Evolutionary conservation across 2,797 vertebrate species (phyloP), one percentile per base, ranked within the genome.

Genomic region (Enteromius argenteus): DNA sequence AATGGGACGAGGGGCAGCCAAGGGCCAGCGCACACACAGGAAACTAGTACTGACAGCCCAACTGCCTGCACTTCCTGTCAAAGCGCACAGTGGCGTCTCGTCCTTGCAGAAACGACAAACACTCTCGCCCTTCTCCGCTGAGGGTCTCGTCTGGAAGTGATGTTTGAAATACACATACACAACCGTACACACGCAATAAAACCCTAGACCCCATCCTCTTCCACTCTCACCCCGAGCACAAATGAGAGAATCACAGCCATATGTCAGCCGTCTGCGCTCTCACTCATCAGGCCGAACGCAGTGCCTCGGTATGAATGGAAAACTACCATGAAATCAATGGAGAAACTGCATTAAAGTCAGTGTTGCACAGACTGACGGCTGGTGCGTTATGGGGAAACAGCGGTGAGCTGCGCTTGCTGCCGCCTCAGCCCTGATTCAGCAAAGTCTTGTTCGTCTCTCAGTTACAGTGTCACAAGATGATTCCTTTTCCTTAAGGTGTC

Each of bases 211-310:
- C 81, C 71, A 73, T 51, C 27, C 51, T 78, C 10, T 81, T 72
- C 67, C 51, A 72, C 42, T 72, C 53, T 72, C 37, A 10, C 62
- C 74, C 68, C 32, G 37, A 72, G 32, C 75, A 27, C 37, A 83
- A 88, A 86, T 37, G 37, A 72, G 67, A 51, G 74, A 82, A 76
- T 83, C 60, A 83, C 73, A 86, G 79, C 80, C 83, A 86, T 73
- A 84, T 84, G 84, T 86, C 79, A 69, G 17, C 75, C 23, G 27
- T 62, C 53, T 86, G 64, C 21, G 23, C 17, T 66, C 23, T 23
- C 60, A 46, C 35, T 85, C 21, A 74, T 84, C 80, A 68, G 67
- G 66, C 37, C 13, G 19, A 62, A 60, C 13, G 58, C 49, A 17
- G 42, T 84, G 27, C 53, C 62, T 67, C 23, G 13, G 10, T 64